Evolutionary conservation across 1,140 invertebrate genomes (phyloP), one percentile per base, ranked within the genome.

Genomic region (Hylyphantes graminicola): DNA sequence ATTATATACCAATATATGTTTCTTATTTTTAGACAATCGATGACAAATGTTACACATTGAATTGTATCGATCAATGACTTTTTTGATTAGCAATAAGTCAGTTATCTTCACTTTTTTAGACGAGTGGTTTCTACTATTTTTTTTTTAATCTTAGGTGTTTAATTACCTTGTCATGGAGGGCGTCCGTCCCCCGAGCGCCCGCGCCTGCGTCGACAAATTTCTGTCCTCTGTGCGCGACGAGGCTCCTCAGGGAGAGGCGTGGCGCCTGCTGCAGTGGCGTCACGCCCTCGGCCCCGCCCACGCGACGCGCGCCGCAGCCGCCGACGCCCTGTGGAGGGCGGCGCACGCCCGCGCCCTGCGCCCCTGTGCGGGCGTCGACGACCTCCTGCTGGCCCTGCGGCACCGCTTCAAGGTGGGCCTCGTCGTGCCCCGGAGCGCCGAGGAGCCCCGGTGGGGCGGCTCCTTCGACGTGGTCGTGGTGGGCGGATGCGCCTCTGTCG

Each of bases 391-490:
- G 86, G 92, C 92, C 59, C 90, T 95, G 73, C 91, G 92, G 86
- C 87, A 87, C 51, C 92, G 93, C 87, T 95, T 94, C 89, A 90
- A 93, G 75, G 89, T 96, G 82, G 94, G 93, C 67, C 90, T 96
- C 83, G 95, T 95, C 87, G 95, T 11, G 93, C 95, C 2, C 95
- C 95, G 21, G 92, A 93, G 61, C 93, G 94, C 11, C 95, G 95
- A 96, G 90, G 96, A 96, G 90, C 91, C 96, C 50, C 81, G 77
- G 4, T 48, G 86, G 64, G 90, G 95, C 80, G 91, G 92, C 73
- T 94, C 93, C 89, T 96, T 96, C 89, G 94, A 96, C 89, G 92
- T 93, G 84, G 93, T 96, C 82, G 94, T 96, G 11, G 94, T 96
- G 12, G 95, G 94, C 50, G 94, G 94, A 9, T 95, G 96, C 90